Percentiles rank a stretch among this genome's conserved stretches.
These are phyloP conservation scores for Lycia hirtaria DNA, from an alignment of 2,888 invertebrate species.

Conservation along the genomic window DNA sequence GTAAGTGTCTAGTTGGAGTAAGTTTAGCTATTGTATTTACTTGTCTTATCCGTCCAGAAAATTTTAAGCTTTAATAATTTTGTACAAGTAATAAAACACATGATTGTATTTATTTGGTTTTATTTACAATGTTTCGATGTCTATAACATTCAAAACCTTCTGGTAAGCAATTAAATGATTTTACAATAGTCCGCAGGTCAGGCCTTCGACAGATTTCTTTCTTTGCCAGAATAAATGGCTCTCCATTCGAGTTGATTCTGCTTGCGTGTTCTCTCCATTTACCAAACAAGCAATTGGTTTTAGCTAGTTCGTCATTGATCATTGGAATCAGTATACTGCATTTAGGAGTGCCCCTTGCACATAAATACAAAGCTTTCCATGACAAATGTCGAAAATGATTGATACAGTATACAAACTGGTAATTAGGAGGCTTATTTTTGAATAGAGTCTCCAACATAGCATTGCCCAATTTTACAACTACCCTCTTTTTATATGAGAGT, in stretches of 20 bases:
- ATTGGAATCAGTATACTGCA: conserved; percentile 64
- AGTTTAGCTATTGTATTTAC: conserved; percentile 13
- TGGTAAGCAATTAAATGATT: conserved; percentile 63
- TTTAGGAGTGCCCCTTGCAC: conserved; percentile 69
- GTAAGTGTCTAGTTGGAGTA: conserved; percentile 52
- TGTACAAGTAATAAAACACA: conserved; percentile 29
- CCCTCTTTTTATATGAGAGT: conserved; percentile 68
- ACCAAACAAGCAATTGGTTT: conserved; percentile 75
- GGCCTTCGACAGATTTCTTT: conserved; percentile 66
- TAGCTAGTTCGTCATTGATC: conserved; percentile 66
- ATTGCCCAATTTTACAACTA: conserved; percentile 73
- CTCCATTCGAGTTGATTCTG: conserved; percentile 63
- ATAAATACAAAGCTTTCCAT: conserved; percentile 71
- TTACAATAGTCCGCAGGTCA: conserved; percentile 66
- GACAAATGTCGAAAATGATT: conserved; percentile 78
- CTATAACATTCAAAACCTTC: conserved; percentile 68
- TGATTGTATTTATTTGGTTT: conserved; percentile 34
- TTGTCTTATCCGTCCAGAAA: conserved; percentile 29
- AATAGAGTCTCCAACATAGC: conserved; percentile 65
- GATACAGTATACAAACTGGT: conserved; percentile 70
- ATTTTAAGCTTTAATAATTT: conserved; percentile 36
- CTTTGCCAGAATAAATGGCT: conserved; percentile 50
- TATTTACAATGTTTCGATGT: conserved; percentile 47
- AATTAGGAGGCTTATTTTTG: conserved; percentile 58
- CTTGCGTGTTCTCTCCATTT: conserved; percentile 74